Percentiles rank a stretch among this genome's conserved stretches.
Evolutionary conservation across 2,113 vertebrate genomes (phyloP).

Genomic region (Lepus europaeus): DNA sequence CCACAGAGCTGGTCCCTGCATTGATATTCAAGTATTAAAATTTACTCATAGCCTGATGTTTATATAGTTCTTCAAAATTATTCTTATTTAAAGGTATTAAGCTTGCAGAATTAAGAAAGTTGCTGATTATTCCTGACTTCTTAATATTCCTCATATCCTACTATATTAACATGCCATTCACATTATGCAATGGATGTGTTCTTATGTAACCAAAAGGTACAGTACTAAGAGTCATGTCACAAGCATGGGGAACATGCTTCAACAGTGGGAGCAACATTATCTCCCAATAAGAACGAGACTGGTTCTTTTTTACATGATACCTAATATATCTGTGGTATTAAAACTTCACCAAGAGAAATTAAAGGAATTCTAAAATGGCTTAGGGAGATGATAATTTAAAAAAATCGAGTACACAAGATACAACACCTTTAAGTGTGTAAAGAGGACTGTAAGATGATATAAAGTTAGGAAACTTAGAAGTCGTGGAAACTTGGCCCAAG

Average conservation of each 20-base stretch:
- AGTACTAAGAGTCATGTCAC: background rate
- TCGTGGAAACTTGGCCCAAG: background rate
- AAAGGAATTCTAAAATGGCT: background rate
- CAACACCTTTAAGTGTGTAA: background rate
- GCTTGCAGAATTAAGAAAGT: background rate
- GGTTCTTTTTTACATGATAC: background rate
- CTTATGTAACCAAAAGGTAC: background rate
- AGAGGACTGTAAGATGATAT: background rate
- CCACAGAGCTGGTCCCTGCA: too few species aligned
- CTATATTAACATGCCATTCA: background rate
- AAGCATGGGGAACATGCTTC: background rate
- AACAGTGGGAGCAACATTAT: background rate
- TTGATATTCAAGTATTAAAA: background rate
- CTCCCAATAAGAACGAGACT: background rate
- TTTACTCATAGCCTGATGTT: background rate
- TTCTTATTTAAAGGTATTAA: background rate
- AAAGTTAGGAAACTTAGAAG: background rate
- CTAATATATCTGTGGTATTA: background rate
- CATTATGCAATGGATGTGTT: background rate
- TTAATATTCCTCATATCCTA: background rate
- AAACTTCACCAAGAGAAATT: background rate
- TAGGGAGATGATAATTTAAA: background rate
- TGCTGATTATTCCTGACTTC: background rate
- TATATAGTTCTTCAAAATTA: constrained; percentile 22
- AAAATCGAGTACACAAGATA: background rate